Base-by-base conservation (phyloP, 2,797 vertebrate genomes). In the Salmo trutta region DNA sequence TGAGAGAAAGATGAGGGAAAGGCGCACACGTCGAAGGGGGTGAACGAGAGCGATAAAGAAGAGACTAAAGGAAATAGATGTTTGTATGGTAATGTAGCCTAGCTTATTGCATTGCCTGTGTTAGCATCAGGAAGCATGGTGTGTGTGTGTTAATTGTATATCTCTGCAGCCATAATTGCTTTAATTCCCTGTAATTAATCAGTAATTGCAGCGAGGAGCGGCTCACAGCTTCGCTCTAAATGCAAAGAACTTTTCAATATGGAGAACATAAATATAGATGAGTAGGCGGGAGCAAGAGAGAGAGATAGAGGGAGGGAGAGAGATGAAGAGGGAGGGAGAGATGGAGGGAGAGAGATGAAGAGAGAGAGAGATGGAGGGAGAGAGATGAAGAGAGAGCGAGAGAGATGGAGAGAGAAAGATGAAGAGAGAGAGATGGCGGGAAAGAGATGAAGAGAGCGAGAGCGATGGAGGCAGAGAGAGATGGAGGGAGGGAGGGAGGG, bases 121-220 rank as follows among this genome's bases (percentile, higher is more conserved):
- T 84, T 88, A 90, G 89, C 91, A 90, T 91, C 91, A 92, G 92
- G 93, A 94, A 94, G 88, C 89, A 62, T 62, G 56, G 36, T 52
- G 41, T 52, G 90, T 90, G 93, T 92, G 91, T 76, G 81, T 92
- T 95, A 95, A 95, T 95, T 95, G 93, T 94, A 94, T 92, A 95
- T 94, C 93, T 95, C 92, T 93, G 94, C 93, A 91, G 91, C 90
- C 92, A 89, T 94, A 95, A 95, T 95, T 95, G 93, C 93, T 94
- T 94, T 92, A 94, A 95, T 95, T 95, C 94, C 92, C 94, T 93
- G 93, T 94, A 94, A 95, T 95, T 95, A 95, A 94, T 95, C 92
- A 90, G 93, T 94, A 95, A 95, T 95, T 95, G 92, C 92, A 90
- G 94, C 90, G 90, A 93, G 91, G 91, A 92, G 91, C 93, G 88